Conservation (phyloP, 2,113 vertebrate species). For the Tichodroma muraria region DNA sequence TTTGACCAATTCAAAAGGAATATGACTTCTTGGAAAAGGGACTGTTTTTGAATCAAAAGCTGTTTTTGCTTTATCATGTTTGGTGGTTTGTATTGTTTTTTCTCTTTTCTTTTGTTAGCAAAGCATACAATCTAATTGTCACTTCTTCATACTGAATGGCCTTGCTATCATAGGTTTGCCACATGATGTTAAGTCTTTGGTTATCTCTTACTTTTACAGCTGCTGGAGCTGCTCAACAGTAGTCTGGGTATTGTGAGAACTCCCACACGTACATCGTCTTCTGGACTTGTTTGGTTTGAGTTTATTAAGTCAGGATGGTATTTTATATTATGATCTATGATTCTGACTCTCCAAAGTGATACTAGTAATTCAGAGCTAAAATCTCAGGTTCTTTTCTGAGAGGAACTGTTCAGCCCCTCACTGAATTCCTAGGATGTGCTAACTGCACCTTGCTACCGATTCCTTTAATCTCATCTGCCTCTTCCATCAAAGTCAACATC, state of each 20-base stretch:
- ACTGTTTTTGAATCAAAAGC: background rate
- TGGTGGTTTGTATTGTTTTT: background rate
- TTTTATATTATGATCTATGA: background rate
- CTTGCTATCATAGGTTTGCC: background rate
- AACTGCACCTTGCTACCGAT: background rate
- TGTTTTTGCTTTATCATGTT: background rate
- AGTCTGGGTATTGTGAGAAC: background rate
- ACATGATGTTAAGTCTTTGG: background rate
- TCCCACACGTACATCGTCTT: accelerated
- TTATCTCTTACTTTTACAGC: background rate
- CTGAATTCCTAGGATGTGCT: background rate
- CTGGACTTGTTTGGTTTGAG: background rate
- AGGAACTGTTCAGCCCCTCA: background rate
- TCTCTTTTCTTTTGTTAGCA: background rate
- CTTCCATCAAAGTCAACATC: background rate
- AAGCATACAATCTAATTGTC: background rate
- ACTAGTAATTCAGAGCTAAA: background rate
- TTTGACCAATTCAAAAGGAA: background rate
- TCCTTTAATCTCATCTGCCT: background rate
- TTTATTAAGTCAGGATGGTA: background rate
- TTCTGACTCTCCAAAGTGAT: background rate
- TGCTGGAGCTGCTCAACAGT: background rate
- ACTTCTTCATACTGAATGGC: background rate
- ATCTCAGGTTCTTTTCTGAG: background rate
- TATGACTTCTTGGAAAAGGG: background rate